These are phyloP conservation scores for Butorides virescens DNA, from an alignment of 2,113 vertebrate genomes.

Conservation along the genomic window DNA sequence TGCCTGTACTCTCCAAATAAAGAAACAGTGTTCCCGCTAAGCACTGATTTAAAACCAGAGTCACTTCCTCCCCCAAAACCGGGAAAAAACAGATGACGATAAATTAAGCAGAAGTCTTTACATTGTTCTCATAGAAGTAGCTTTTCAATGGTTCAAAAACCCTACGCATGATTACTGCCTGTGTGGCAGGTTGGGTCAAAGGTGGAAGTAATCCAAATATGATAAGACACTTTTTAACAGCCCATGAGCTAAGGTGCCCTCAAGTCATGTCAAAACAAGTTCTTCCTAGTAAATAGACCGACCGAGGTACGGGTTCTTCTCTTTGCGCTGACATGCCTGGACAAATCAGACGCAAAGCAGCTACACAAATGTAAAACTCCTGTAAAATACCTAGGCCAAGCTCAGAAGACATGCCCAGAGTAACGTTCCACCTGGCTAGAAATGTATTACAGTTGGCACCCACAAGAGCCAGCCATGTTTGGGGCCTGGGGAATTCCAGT, in stretches of 20 bases:
- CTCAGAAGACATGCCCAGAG: background rate
- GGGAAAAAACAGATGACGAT: background rate
- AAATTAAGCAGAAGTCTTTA: background rate
- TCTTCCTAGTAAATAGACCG: background rate
- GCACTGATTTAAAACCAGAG: background rate
- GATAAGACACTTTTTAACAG: background rate
- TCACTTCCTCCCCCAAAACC: no score
- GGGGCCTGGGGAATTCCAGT: background rate
- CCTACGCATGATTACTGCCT: background rate
- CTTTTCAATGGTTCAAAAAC: background rate
- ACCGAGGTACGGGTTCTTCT: background rate
- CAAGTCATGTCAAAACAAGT: background rate
- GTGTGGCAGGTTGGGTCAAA: background rate
- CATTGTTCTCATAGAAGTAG: background rate
- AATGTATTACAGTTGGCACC: background rate
- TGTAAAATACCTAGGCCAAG: background rate
- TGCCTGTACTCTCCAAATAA: background rate
- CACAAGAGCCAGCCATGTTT: rapidly evolving
- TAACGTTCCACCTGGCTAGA: background rate
- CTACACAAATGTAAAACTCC: background rate
- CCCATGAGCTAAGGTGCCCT: background rate
- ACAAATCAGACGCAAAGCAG: background rate
- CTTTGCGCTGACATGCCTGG: background rate
- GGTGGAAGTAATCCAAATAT: background rate
- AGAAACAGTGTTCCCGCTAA: background rate